Evolutionary conservation across 2,797 vertebrate species (phyloP).

Genomic region (Pipistrellus pygmaeus): DNA sequence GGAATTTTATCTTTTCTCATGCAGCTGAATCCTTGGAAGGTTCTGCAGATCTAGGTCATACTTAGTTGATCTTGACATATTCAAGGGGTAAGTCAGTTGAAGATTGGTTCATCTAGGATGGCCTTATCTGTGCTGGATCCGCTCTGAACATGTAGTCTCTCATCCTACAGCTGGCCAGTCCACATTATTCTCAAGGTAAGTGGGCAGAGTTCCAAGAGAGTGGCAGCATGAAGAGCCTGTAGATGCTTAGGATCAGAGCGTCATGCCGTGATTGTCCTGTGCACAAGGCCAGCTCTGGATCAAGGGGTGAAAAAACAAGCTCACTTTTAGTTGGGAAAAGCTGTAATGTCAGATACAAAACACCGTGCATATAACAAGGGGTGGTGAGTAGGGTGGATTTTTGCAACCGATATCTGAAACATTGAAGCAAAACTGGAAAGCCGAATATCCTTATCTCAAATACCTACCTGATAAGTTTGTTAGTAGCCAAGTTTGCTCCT

Average conservation of each 20-base stretch:
- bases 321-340: neutral
- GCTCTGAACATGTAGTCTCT: neutral
- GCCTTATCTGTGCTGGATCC: accelerated
- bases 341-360: neutral
- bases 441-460: neutral
- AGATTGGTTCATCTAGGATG: neutral
- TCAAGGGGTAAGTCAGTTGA: neutral
- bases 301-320: neutral
- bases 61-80: neutral
- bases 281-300: neutral
- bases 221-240: accelerated
- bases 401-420: neutral
- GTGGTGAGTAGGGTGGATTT: neutral
- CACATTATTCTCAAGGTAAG: neutral
- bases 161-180: neutral
- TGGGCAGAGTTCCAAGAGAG: neutral
- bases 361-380: accelerated
- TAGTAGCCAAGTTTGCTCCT: neutral
- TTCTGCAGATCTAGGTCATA: neutral
- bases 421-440: neutral
- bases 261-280: accelerated
- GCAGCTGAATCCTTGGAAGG: neutral
- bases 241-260: accelerated
- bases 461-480: neutral
- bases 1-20: neutral